Conservation (phyloP, 2,113 vertebrate genomes). For the Anarhynchus alexandrinus region DNA sequence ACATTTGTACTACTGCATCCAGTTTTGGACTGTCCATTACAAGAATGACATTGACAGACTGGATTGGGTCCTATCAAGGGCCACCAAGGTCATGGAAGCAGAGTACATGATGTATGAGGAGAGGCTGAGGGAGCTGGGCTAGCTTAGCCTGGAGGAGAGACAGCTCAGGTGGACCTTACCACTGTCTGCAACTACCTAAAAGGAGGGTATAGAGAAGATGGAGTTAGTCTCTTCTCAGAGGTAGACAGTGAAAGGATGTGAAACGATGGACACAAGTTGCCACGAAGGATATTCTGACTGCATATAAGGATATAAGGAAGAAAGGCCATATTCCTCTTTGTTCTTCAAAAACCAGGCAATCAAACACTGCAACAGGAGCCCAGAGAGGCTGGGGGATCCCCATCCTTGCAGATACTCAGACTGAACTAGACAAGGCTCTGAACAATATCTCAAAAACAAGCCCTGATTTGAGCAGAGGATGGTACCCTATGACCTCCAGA, state of each 20-base stretch:
- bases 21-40: not conserved
- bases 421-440: not conserved
- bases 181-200: not conserved
- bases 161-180: not conserved
- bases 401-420: not conserved
- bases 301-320: not conserved
- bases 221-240: not conserved
- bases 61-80: rapidly evolving
- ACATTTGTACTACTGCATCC: not conserved
- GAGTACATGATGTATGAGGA: not conserved
- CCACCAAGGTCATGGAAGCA: not conserved
- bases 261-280: not conserved
- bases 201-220: not conserved
- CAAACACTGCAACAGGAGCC: not conserved
- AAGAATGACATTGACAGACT: not conserved
- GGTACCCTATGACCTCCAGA: not conserved
- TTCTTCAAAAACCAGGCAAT: not conserved
- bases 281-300: not conserved
- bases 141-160: not conserved
- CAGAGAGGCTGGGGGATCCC: not conserved
- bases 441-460: not conserved
- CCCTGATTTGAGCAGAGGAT: not conserved
- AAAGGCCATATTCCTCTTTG: not conserved
- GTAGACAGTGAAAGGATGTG: not conserved
- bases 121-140: not conserved